These are phyloP conservation scores for Oryzaephilus surinamensis DNA, from an alignment of 1,140 invertebrate genomes.

Conservation along the genomic window DNA sequence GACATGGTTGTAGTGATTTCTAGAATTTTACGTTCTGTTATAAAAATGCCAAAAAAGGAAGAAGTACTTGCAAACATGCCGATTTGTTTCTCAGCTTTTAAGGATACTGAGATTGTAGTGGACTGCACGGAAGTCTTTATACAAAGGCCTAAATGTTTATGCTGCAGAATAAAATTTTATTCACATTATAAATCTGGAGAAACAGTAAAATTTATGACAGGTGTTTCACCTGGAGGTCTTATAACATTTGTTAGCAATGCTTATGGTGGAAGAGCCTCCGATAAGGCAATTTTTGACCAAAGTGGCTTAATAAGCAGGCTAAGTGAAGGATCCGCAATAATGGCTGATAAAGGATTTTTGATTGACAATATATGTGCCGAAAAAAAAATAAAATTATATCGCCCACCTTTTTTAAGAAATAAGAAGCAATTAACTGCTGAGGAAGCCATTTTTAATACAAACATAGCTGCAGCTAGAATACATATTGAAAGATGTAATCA, in stretches of 20 bases:
- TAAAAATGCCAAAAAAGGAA: constrained; percentile 2
- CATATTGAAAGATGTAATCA: constrained; percentile 10
- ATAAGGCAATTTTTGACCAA: constrained; percentile 20
- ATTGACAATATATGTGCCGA: constrained; percentile 12
- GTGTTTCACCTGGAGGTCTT: constrained; percentile 23
- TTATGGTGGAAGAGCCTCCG: constrained; percentile 24
- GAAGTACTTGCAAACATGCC: constrained; percentile 8
- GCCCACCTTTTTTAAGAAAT: constrained; percentile 16
- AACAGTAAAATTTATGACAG: constrained; percentile 28
- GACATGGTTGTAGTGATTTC: too few relatives aligned
- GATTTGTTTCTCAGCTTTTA: constrained; percentile 7
- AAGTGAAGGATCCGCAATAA: constrained; percentile 3
- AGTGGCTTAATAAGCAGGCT: constrained; percentile 3
- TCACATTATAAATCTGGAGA: constrained; percentile 6
- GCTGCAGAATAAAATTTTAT: constrained; percentile 5
- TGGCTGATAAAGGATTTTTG: constrained; percentile 16
- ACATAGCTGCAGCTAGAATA: constrained; percentile 18
- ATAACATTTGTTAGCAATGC: constrained; percentile 22
- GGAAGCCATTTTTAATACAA: constrained; percentile 15
- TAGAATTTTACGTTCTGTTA: too few relatives aligned
- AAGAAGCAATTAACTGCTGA: constrained; percentile 13
- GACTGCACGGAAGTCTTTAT: constrained; percentile 9
- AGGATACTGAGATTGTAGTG: constrained; percentile 5
- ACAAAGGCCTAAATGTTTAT: too few relatives aligned
- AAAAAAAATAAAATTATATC: constrained; percentile 10